Evolutionary conservation across 2,888 invertebrate genomes (phyloP), one percentile per base, ranked within the genome.

Genomic region (Drosophila percnosoma): DNA sequence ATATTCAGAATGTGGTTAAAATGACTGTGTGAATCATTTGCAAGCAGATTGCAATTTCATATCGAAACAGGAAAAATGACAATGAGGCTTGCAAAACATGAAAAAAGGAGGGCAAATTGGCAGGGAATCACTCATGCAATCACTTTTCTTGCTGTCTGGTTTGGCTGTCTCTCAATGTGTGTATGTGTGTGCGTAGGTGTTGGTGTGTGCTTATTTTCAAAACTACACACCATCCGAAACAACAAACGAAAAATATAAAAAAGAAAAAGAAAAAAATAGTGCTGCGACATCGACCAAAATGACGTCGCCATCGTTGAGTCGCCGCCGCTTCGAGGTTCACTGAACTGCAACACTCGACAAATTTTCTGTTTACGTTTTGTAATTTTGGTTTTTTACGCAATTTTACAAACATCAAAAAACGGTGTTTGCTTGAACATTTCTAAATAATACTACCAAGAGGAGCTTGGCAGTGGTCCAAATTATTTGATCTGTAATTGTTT

Each of bases 111-210:
- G 31, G 29, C 60, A 40, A 36, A 73, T 70, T 66, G 67, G 57
- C 77, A 62, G 54, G 58, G 69, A 87, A 77, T 81, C 88, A 78
- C 69, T 87, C 88, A 87, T 78, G 87, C 87, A 78, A 54, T 73
- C 69, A 79, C 61, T 60, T 36, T 29, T 52, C 53, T 48, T 31
- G 21, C 58, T 58, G n/a, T 48, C 31, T 40, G 49, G 21, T 48
- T 24, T 40, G 49, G 55, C 34, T 57, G 49, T 33, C 21, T 61
- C 34, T 13, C 48, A 51, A 42, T 69, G 42, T 58, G 66, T 72
- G 62, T 58, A 42, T 66, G 63, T 72, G 52, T 51, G 40, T 57
- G 36, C 61, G 75, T 45, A 2, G 24, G 36, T 48, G 86, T 82
- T 59, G 51, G 67, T 80, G 61, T 78, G 75, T 71, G 78, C 84